A percentile compares a stretch with the other conserved stretches of the same genome.
Conservation (phyloP, 2,888 invertebrate species). For the Dermolepida albohirtum region DNA sequence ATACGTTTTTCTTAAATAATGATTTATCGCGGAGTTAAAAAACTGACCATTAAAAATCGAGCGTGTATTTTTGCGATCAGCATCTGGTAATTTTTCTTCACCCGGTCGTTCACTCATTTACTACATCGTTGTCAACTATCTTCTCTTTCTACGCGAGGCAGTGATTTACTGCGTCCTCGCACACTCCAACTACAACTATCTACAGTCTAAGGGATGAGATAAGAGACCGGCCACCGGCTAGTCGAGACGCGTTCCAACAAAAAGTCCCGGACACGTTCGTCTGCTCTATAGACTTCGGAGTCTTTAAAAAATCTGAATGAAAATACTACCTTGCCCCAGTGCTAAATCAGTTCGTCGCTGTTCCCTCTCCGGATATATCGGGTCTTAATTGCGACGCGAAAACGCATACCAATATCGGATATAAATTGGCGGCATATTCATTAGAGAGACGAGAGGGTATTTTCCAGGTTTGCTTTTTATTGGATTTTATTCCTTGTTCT, state of each 20-base stretch:
- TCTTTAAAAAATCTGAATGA: constrained; percentile 7
- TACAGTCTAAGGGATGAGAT: constrained; percentile 24
- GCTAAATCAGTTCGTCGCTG: constrained; percentile 17
- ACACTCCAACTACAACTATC: constrained; percentile 31
- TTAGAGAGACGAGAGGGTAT: constrained; percentile 18
- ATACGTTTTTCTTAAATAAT: not conserved
- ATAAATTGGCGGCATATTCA: constrained; percentile 30
- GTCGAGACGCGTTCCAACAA: constrained; percentile 20
- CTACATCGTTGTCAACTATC: constrained; percentile 37
- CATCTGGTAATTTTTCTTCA: constrained; percentile 37
- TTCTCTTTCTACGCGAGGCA: constrained; percentile 23
- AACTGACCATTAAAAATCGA: constrained; percentile 11
- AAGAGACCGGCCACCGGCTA: constrained; percentile 30
- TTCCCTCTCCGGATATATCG: constrained; percentile 1
- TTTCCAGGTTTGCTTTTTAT: constrained; percentile 14
- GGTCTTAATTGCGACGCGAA: constrained; percentile 24
- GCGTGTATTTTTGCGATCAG: not conserved
- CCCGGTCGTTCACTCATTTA: constrained; percentile 39
- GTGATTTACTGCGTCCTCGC: constrained; percentile 40
- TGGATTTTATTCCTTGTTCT: not conserved
- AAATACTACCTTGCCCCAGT: constrained; percentile 21
- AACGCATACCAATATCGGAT: constrained; percentile 19
- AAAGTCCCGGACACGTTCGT: constrained; percentile 18
- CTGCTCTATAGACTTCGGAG: not conserved
- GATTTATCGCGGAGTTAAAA: not conserved